These are phyloP conservation scores for Mormyrus proboscirostris DNA, from an alignment of 2,797 vertebrate genomes.

Conservation along the genomic window DNA sequence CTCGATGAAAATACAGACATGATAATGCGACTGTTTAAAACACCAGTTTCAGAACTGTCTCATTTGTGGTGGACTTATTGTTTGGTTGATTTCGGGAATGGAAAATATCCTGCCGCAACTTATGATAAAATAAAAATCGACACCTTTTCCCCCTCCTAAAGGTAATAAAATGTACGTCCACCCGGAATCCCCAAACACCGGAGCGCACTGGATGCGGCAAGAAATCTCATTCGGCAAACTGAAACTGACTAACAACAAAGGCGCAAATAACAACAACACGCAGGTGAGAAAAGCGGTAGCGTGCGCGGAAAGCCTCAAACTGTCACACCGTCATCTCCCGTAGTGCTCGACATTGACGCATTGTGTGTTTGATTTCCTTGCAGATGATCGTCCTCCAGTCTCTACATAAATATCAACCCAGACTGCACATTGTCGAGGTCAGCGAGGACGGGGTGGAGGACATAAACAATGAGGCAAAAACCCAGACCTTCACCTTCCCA, in stretches of 20 bases:
- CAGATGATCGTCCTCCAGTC: slow-evolving; percentile 99
- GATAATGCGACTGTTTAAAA: neutral
- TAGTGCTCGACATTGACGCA: neutral
- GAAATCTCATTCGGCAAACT: slow-evolving; percentile 97
- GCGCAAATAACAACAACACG: slow-evolving; percentile 92
- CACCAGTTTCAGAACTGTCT: neutral
- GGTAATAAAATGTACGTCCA: slow-evolving; percentile 97
- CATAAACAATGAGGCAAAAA: slow-evolving; percentile 84
- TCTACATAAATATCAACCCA: slow-evolving; percentile 91
- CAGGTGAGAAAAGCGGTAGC: slow-evolving; percentile 65
- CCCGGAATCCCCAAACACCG: slow-evolving; percentile 93
- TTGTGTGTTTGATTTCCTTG: slow-evolving; percentile 22
- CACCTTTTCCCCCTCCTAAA: slow-evolving; percentile 33
- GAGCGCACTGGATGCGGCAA: slow-evolving; percentile 97
- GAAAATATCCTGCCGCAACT: neutral
- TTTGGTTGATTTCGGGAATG: neutral
- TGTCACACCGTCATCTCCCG: neutral
- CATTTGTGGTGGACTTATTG: neutral
- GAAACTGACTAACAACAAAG: slow-evolving; percentile 96
- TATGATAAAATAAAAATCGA: neutral
- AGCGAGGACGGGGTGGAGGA: slow-evolving; percentile 94
- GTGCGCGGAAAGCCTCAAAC: neutral
- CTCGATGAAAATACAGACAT: neutral
- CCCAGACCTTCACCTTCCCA: slow-evolving; percentile 91
- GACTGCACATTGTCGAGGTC: slow-evolving; percentile 94